Base-by-base conservation (phyloP, 1,140 invertebrate genomes). In the Drosophila rhopaloa region DNA sequence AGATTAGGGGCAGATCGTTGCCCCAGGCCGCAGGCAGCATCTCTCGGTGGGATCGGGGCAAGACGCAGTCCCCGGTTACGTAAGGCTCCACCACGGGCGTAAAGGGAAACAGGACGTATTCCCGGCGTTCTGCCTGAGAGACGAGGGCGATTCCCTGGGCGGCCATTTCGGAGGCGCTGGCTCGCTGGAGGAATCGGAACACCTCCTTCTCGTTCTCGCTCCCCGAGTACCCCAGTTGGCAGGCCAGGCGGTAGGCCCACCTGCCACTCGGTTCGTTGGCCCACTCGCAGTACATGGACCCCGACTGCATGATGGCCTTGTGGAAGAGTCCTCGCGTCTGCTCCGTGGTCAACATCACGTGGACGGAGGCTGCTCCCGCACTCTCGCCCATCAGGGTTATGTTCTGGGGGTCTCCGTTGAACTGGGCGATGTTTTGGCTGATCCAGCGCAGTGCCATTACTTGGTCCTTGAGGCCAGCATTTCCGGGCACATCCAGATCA, bases 271-370 rank as follows among this genome's bases (percentile, higher is more conserved):
- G 60, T 10, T 76, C 63, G n/a, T 61, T 63, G 27, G 79, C 88
- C 88, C 90, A 91, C 14, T 90, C 89, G 53, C 92, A 85, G 41
- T 94, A 76, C 16, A 93, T 85, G 3, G 93, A 93, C 0, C 95
- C 95, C 48, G 94, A 95, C 80, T 94, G 93, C 24, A 93, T 86
- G 38, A 95, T 95, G 19, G 93, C 94, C 92, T 94, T 94, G 68
- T 94, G 93, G 54, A 94, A 95, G 32, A 95, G 83, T 24, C 94
- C 94, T 93, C 79, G 71, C 2, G 91, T 79, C 58, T 91, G 78
- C 8, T 82, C 76, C 0, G 83, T 91, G 19, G 70, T 60, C 66
- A 90, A 76, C 58, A 92, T 72, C n/a, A 72, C 60, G 35, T 90
- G 77, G 0, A 80, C 63, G 3, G 90, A 90, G 0, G 82, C 90